Evolutionary conservation across 2,888 invertebrate genomes (phyloP).

Genomic region (Apodemia mormo): DNA sequence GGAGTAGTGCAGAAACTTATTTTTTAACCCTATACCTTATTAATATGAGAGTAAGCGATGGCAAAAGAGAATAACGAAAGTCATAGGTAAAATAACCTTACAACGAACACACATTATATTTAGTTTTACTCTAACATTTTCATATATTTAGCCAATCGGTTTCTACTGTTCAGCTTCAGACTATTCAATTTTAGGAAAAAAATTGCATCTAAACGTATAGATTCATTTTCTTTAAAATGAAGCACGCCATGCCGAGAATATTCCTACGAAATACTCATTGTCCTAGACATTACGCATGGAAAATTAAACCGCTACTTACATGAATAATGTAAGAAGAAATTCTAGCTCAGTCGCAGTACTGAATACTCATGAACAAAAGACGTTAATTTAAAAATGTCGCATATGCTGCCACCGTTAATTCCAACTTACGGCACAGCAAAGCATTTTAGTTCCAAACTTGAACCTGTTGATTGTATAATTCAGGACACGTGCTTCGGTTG

Average conservation of each 20-base stretch:
- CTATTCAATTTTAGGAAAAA: not conserved
- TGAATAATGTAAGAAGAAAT: slow-evolving; percentile 43
- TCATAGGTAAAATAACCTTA: too few relatives aligned
- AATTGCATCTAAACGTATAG: too few relatives aligned
- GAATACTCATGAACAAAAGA: slow-evolving; percentile 24
- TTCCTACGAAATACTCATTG: not conserved
- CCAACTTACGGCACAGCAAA: slow-evolving; percentile 21
- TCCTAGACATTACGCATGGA: slow-evolving; percentile 11
- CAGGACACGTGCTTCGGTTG: slow-evolving; percentile 21
- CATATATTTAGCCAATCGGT: too few relatives aligned
- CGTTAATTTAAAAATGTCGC: slow-evolving; percentile 20
- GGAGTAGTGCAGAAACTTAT: too few relatives aligned
- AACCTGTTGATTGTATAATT: slow-evolving; percentile 35
- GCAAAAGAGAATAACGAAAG: too few relatives aligned
- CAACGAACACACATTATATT: too few relatives aligned
- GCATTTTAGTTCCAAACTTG: slow-evolving; percentile 29
- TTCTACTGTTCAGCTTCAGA: not conserved
- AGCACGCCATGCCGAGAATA: not conserved
- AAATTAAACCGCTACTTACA: slow-evolving; percentile 21
- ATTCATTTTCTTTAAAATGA: not conserved
- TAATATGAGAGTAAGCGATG: too few relatives aligned
- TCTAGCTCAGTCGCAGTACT: slow-evolving; percentile 35
- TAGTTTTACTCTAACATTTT: too few relatives aligned
- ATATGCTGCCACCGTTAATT: slow-evolving; percentile 17
- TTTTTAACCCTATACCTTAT: too few relatives aligned